These are phyloP conservation scores for Barnardius zonarius DNA, from an alignment of 2,113 vertebrate species.

Conservation along the genomic window DNA sequence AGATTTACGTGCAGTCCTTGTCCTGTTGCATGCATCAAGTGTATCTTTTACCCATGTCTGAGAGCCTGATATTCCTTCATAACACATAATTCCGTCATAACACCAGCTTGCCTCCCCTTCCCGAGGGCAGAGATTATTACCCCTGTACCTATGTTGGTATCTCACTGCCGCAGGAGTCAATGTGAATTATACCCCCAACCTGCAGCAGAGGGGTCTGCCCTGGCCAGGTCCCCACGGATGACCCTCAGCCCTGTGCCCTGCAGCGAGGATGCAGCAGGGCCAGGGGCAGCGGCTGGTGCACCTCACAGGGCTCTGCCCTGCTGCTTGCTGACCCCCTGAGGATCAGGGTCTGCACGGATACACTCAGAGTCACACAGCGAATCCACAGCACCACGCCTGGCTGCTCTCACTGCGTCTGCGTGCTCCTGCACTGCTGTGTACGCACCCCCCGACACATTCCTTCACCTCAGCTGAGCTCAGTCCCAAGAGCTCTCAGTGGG, in stretches of 20 bases:
- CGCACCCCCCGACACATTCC: not conserved
- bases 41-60: not conserved
- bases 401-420: not conserved
- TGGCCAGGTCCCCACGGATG: accelerated
- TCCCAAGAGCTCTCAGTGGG: not conserved
- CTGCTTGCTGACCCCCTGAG: not conserved
- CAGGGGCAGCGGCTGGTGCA: not conserved
- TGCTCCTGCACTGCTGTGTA: too few species aligned
- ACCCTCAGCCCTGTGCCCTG: accelerated
- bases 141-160: not conserved
- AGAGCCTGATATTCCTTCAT: not conserved
- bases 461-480: not conserved
- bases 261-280: not conserved
- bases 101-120: not conserved
- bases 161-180: not conserved
- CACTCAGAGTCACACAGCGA: accelerated
- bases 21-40: not conserved
- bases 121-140: not conserved
- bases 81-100: not conserved
- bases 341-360: not conserved
- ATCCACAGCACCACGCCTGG: not conserved
- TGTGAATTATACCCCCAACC: not conserved
- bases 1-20: not conserved
- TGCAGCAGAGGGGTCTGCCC: not conserved
- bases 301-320: not conserved